These are phyloP conservation scores for Papilio helenus DNA, from an alignment of 1,140 invertebrate genomes.

Conservation along the genomic window DNA sequence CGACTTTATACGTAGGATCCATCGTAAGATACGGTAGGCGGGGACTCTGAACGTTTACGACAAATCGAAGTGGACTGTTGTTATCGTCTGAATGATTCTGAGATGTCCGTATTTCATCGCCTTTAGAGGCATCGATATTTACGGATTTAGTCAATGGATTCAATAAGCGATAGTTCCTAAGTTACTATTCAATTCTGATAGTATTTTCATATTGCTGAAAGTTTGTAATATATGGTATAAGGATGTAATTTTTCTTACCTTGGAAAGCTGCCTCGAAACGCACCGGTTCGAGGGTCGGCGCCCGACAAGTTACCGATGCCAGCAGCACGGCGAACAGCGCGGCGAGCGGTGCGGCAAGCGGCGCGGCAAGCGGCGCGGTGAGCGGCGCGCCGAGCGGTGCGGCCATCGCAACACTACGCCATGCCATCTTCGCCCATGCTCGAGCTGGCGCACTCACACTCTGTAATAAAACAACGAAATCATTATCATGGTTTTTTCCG, in stretches of 20 bases:
- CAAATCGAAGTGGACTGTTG: slow-evolving; percentile 38
- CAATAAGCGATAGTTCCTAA: slow-evolving; percentile 22
- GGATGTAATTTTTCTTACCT: slow-evolving; percentile 51
- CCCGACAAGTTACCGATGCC: slow-evolving; percentile 55
- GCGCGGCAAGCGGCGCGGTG: slow-evolving; percentile 59
- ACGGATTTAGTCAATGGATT: not conserved
- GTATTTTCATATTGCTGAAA: not conserved
- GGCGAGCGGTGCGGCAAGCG: slow-evolving; percentile 59
- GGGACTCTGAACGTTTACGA: slow-evolving; percentile 37
- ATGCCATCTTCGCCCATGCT: slow-evolving; percentile 74
- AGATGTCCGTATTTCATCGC: slow-evolving; percentile 27
- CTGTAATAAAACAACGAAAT: slow-evolving; percentile 35
- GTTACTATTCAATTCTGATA: slow-evolving; percentile 22
- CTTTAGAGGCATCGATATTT: slow-evolving; percentile 26
- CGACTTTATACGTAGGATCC: not conserved
- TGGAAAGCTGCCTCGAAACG: slow-evolving; percentile 76
- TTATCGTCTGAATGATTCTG: slow-evolving; percentile 23
- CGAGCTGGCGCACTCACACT: slow-evolving; percentile 42
- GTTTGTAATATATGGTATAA: too few relatives aligned
- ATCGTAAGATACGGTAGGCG: slow-evolving; percentile 27
- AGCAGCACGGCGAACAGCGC: slow-evolving; percentile 65
- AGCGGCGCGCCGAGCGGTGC: slow-evolving; percentile 61
- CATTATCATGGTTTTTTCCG: not conserved
- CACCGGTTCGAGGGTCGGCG: slow-evolving; percentile 67
- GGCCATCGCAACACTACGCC: slow-evolving; percentile 64